These are phyloP conservation scores for Collichthys lucidus DNA, from an alignment of 2,113 vertebrate genomes.

Conservation along the genomic window DNA sequence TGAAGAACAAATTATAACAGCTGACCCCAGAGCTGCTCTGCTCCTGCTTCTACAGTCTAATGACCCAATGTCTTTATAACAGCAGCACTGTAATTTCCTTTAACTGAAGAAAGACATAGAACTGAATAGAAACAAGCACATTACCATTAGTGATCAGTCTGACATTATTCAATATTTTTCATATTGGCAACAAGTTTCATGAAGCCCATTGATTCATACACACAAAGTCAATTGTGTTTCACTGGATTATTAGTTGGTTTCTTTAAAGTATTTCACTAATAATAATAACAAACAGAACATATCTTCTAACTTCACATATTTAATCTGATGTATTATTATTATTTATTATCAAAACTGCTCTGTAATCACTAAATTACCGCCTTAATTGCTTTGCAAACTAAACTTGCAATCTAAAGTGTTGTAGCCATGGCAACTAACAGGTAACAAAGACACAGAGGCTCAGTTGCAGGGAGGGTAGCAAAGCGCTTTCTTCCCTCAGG, in stretches of 20 bases:
- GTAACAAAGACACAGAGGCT: conserved; percentile 21
- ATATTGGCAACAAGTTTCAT: neutral
- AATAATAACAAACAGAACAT: neutral
- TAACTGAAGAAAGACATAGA: neutral
- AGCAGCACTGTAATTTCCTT: neutral
- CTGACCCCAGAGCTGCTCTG: neutral
- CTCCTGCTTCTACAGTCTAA: neutral
- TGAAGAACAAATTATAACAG: conserved; percentile 2
- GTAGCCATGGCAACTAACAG: conserved; percentile 32
- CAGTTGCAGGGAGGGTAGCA: neutral
- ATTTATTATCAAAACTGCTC: neutral
- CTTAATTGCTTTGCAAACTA: conserved; percentile 9
- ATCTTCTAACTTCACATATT: neutral
- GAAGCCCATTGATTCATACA: neutral
- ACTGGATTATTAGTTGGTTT: neutral
- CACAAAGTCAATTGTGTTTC: neutral
- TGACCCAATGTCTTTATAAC: neutral
- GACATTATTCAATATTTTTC: neutral
- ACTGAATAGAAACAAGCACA: neutral
- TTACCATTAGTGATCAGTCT: neutral
- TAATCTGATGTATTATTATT: neutral
- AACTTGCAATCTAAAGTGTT: conserved; percentile 1
- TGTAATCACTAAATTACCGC: neutral
- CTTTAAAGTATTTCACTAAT: neutral
- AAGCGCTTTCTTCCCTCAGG: conserved; percentile 74